Base-by-base conservation (phyloP, 2,113 vertebrate species). In the Spizaetus ornatus region DNA sequence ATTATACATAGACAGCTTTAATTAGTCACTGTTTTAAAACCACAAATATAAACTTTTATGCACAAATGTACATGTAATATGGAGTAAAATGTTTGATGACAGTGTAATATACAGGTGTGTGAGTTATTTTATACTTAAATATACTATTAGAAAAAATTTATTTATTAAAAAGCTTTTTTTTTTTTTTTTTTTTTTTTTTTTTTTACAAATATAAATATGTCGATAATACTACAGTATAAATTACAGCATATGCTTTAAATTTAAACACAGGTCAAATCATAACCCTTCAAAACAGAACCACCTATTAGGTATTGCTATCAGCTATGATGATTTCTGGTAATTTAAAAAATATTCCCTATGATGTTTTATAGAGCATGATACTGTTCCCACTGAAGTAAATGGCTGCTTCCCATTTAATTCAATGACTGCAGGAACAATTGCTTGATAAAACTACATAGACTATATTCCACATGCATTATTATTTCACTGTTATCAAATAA, bases 11-110 rank as follows among this genome's bases (percentile, higher is more conserved):
- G 92, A 97, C 91, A 97, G 95, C 88, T 97, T 98, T 97, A 50
- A 50, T 50, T 50, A 96, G 97, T 95, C 97, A 98, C 96, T 98
- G 95, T 97, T 98, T 95, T 81, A 97, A 94, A 98, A 90, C 76
- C 96, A 96, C 95, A 97, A 98, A 98, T 97, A 98, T 98, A 97
- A 98, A 98, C 97, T 86, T 98, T 98, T 99, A 98, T 98, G 97
- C 98, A 99, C 98, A 99, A 98, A 98, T 98, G 97, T 98, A 99
- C 98, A 99, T 52, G 5, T 97, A 98, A 98, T 97, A 98, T 56
- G 97, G 52, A 91, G 65, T 72, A 97, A 86, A 95, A 92, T 92
- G 40, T 96, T 97, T 95, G 93, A 97, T 97, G 97, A 98, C 92
- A 98, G 66, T 81, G 77, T 93, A 96, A 92, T 82, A 92, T 52